These are phyloP conservation scores for Lethrus apterus DNA, from an alignment of 1,140 invertebrate species.

Conservation along the genomic window DNA sequence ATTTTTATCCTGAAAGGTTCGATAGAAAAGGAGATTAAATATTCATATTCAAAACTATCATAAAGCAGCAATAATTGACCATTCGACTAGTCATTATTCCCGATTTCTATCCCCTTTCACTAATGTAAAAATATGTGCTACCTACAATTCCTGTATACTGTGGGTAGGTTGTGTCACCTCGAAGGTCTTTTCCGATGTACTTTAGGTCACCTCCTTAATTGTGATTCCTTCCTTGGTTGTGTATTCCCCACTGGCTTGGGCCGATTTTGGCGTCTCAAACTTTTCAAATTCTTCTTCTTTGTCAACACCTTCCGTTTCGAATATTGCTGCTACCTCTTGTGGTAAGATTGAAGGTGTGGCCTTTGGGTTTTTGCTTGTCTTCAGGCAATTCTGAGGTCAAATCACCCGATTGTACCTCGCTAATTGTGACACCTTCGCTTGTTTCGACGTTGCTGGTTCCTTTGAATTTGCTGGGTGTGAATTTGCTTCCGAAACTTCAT, in stretches of 20 bases:
- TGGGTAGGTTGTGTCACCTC: no score
- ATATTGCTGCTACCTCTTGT: slow-evolving; percentile 56
- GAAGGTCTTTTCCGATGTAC: slow-evolving; percentile 50
- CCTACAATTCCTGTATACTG: no score
- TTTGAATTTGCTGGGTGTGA: slow-evolving; percentile 41
- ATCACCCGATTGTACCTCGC: slow-evolving; percentile 51
- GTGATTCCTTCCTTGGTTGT: slow-evolving; percentile 49
- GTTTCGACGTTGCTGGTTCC: slow-evolving; percentile 47
- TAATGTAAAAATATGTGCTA: no score
- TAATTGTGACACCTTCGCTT: slow-evolving; percentile 48
- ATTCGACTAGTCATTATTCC: no score
- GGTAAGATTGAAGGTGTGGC: slow-evolving; percentile 50
- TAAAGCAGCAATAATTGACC: no score
- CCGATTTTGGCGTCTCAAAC: slow-evolving; percentile 36
- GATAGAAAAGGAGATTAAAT: no score
- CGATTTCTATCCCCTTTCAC: no score
- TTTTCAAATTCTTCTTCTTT: slow-evolving; percentile 50
- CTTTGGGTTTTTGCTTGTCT: slow-evolving; percentile 18
- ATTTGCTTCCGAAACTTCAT: slow-evolving; percentile 40
- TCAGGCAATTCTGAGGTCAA: slow-evolving; percentile 43
- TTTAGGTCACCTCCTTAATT: slow-evolving; percentile 58
- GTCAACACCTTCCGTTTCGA: slow-evolving; percentile 50
- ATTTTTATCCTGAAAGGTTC: no score
- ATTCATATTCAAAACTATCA: no score
- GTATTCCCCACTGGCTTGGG: slow-evolving; percentile 45